Evolutionary conservation across 2,113 vertebrate genomes (phyloP), one percentile per base, ranked within the genome.

Genomic region (Heloderma charlesbogerti): DNA sequence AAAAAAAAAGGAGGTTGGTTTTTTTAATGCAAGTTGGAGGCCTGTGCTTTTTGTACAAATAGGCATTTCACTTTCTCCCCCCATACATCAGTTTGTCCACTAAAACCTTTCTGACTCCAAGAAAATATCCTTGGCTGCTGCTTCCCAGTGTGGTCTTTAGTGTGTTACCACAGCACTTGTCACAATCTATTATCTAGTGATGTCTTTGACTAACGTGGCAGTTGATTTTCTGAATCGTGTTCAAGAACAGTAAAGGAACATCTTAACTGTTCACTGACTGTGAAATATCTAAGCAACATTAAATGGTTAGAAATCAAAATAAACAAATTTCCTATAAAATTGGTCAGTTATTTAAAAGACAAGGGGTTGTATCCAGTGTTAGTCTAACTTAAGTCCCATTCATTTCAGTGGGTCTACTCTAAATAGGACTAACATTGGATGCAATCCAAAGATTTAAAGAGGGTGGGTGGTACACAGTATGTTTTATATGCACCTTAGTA

Each of bases 181-280:
- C 98, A 99, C 96, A 97, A 98, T 95, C 97, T 97, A 97, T 99
- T 99, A 99, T 97, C 95, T 95, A 90, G 95, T 94, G 96, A 96
- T 96, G 95, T 94, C 95, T 98, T 96, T 98, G 98, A 99, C 98
- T 99, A 98, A 99, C 98, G 98, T 98, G 97, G 97, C 97, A 96
- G 97, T 94, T 98, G 98, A 98, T 98, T 98, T 97, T 98, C 96
- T 98, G 97, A 98, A 97, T 97, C 97, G 94, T 97, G 97, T 97
- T 98, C 96, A 96, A 98, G 98, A 96, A 96, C 95, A 96, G 96
- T 96, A 97, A 97, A 98, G 97, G 97, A 97, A 95, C 97, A 97
- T 98, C 98, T 97, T 98, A 94, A 94, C 97, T 97, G 97, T 96
- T 98, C 97, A 96, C 94, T 97, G 97, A 97, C 97, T 97, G 96